These are phyloP conservation scores for Congeria kusceri DNA, from an alignment of 2,888 invertebrate species.

Conservation along the genomic window DNA sequence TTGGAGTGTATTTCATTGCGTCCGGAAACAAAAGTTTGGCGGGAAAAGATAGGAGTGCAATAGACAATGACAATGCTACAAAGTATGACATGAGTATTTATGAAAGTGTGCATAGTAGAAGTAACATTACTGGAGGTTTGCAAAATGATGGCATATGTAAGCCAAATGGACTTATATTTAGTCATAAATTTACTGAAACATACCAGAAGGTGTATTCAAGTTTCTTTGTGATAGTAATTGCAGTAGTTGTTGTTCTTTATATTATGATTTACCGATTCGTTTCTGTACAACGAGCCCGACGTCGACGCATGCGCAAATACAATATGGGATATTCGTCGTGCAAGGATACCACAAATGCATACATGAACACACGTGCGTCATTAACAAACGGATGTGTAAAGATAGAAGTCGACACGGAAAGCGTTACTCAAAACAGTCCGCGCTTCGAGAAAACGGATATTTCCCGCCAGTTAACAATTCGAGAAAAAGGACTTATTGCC, in stretches of 20 bases:
- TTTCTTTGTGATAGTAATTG: constrained; percentile 79
- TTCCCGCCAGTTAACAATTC: constrained; percentile 65
- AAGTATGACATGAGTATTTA: not conserved
- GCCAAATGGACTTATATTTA: constrained; percentile 71
- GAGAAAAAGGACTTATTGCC: constrained; percentile 75
- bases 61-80: too few relatives aligned
- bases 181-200: constrained; percentile 61
- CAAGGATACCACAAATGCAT: constrained; percentile 26
- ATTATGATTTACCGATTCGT: constrained; percentile 78
- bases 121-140: not conserved
- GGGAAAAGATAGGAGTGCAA: not conserved
- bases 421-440: constrained; percentile 4
- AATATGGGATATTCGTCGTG: constrained; percentile 53
- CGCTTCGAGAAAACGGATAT: constrained; percentile 39
- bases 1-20: constrained; percentile 61
- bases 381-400: constrained; percentile 43
- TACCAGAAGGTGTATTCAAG: constrained; percentile 80
- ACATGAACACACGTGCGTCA: constrained; percentile 41
- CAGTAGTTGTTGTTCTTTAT: constrained; percentile 81
- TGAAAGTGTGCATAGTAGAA: not conserved
- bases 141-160: constrained; percentile 22
- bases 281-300: constrained; percentile 62
- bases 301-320: constrained; percentile 52
- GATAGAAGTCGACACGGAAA: constrained; percentile 41
- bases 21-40: not conserved